Evolutionary conservation across 2,113 vertebrate genomes (phyloP).

Genomic region (Grammomys dolichurus): DNA sequence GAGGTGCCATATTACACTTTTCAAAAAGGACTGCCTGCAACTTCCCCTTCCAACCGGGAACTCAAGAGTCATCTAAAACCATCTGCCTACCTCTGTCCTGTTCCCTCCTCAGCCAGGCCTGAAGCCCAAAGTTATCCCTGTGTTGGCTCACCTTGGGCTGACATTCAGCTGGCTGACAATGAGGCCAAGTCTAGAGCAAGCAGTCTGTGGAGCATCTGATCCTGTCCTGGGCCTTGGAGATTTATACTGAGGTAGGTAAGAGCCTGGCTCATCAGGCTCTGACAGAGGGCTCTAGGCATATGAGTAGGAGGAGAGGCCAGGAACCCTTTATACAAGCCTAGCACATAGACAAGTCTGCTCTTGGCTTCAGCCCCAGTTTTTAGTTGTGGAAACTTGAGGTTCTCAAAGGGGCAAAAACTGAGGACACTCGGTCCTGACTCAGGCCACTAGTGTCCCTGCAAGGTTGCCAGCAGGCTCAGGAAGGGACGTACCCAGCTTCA

Average conservation of each 20-base stretch:
- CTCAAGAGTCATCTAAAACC: too few relatives aligned
- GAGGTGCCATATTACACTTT: too few relatives aligned
- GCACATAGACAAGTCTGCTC: background rate
- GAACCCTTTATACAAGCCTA: background rate
- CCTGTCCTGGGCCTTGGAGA: background rate
- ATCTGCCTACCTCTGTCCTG: too few relatives aligned
- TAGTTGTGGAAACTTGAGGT: background rate
- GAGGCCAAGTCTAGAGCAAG: background rate
- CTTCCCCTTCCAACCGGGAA: accelerated
- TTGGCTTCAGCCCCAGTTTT: background rate
- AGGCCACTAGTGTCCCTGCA: conserved; percentile 9
- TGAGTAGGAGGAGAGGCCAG: too few relatives aligned
- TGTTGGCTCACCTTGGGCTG: background rate
- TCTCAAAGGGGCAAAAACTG: background rate
- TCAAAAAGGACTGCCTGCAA: background rate
- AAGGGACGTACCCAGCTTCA: conserved; percentile 91
- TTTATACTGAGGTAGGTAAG: background rate
- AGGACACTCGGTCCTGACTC: background rate
- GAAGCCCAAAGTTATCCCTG: background rate
- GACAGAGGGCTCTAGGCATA: background rate
- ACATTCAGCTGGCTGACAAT: background rate
- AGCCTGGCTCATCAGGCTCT: background rate
- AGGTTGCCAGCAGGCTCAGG: background rate
- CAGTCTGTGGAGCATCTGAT: background rate
- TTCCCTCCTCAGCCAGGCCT: background rate